A percentile compares a stretch with the other conserved stretches of the same genome.
Conservation (phyloP, 2,113 vertebrate species). For the Paracanthobrama guichenoti region DNA sequence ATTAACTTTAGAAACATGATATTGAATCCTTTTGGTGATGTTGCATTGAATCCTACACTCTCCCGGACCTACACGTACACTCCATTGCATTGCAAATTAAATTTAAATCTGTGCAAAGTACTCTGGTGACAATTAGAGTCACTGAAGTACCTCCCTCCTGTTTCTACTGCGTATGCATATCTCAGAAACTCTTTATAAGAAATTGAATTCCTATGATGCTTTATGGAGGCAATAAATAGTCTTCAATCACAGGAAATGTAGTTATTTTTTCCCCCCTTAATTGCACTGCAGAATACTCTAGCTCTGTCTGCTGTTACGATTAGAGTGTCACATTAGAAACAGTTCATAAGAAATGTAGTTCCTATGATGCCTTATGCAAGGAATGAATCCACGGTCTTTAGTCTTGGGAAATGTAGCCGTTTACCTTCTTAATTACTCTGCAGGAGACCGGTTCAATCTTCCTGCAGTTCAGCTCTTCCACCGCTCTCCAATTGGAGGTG, state of each 20-base stretch:
- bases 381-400: conserved; percentile 30
- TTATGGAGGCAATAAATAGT: conserved; percentile 38
- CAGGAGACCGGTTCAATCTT: conserved; percentile 94
- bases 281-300: conserved; percentile 80
- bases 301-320: conserved; percentile 85
- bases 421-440: conserved; percentile 41
- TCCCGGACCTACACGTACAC: conserved; percentile 7
- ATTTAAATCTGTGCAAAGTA: conserved; percentile 57
- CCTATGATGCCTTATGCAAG: conserved; percentile 35
- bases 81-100: conserved; percentile 56
- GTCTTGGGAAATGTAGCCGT: conserved; percentile 53
- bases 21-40: conserved; percentile 66
- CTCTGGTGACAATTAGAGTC: conserved; percentile 62
- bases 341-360: conserved; percentile 45
- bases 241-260: conserved; percentile 47
- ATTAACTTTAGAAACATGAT: conserved; percentile 62
- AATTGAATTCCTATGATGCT: conserved; percentile 41
- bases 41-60: conserved; percentile 65
- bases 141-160: conserved; percentile 61
- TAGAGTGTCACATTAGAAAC: conserved; percentile 16
- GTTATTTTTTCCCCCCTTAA: conserved; percentile 36
- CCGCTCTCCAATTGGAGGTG: conserved; percentile 89
- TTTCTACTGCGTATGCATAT: conserved; percentile 53
- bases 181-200: conserved; percentile 47
- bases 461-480: conserved; percentile 92